phyloP scores from a whole-genome alignment of 2,113 vertebrate genomes.

The Myotis yumanensis region DNA sequence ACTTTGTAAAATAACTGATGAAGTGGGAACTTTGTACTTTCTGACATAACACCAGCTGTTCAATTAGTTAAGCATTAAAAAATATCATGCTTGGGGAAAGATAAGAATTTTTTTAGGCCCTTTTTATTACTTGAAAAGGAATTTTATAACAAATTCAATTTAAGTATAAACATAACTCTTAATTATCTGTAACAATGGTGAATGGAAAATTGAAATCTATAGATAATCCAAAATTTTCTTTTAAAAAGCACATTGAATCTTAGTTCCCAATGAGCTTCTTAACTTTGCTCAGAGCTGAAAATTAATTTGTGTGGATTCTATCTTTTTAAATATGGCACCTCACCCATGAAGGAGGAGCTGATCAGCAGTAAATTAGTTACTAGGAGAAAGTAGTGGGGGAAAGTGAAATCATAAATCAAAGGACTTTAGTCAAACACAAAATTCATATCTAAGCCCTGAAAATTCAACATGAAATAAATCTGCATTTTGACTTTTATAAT shows the following conservation, averaged over 20 bases:
- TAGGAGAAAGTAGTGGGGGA: not conserved
- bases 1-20: not conserved
- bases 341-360: not conserved
- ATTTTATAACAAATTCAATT: conserved; percentile 58
- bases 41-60: conserved; percentile 6
- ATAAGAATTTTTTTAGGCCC: conserved; percentile 58
- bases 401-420: not conserved
- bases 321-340: not conserved
- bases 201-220: conserved; percentile 58
- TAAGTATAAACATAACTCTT: conserved; percentile 53
- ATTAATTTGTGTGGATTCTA: conserved; percentile 41
- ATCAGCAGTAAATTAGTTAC: not conserved
- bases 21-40: conserved; percentile 9
- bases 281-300: not conserved
- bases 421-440: not conserved
- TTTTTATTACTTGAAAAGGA: conserved; percentile 61
- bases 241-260: conserved; percentile 33
- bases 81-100: conserved; percentile 6
- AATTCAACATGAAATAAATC: not conserved
- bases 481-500: not conserved
- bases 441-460: not conserved
- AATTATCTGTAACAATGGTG: conserved; percentile 50
- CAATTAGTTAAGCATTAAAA: conserved; percentile 48
- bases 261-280: conserved; percentile 12
- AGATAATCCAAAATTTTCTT: conserved; percentile 59